Conservation (phyloP, 2,797 vertebrate genomes). For the Vireo griseus region DNA sequence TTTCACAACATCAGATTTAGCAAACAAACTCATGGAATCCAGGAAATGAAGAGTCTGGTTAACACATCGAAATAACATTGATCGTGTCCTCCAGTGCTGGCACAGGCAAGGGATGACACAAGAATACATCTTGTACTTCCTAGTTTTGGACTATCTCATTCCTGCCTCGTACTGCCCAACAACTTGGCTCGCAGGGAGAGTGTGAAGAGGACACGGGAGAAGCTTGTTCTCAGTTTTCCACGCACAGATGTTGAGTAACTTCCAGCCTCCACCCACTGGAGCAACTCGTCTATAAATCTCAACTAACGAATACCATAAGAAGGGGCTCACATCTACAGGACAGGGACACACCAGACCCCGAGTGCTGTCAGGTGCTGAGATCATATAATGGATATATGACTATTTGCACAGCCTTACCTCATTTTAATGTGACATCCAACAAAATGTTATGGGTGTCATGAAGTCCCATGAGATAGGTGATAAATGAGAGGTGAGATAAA, state of each 20-base stretch:
- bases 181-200: not conserved
- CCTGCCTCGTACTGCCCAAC: not conserved
- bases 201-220: not conserved
- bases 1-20: not conserved
- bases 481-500: not conserved
- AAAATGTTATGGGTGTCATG: not conserved
- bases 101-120: not conserved
- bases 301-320: not conserved
- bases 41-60: not conserved
- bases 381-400: not conserved
- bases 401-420: not conserved
- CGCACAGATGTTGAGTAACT: not conserved
- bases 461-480: not conserved
- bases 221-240: not conserved
- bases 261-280: not conserved
- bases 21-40: not conserved
- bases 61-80: not conserved
- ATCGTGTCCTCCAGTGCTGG: not conserved
- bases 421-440: not conserved
- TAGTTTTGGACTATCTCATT: not conserved
- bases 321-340: not conserved
- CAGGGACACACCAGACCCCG: not conserved
- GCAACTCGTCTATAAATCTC: not conserved
- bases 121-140: constrained; percentile 24
- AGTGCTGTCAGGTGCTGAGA: not conserved